Base-by-base conservation (phyloP, 30 jellyfish, hydroid and myxozoan genomes). In the Aurelia aurita complex sp. Pacific region DNA sequence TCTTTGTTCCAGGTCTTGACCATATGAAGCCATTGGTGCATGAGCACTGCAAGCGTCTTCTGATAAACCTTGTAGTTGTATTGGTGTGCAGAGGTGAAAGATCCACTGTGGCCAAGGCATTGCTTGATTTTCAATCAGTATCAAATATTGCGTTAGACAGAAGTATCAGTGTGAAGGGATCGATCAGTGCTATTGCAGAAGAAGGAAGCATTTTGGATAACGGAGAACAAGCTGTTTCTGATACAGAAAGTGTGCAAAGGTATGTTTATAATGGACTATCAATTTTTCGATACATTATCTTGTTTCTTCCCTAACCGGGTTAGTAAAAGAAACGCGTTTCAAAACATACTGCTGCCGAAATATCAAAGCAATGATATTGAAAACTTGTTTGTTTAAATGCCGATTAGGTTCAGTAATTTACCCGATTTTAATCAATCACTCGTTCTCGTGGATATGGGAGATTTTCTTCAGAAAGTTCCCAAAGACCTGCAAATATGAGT, bases 61-160 rank as follows among this genome's bases (percentile, higher is more conserved):
- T 92, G 55, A 92, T 92, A 34, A 92, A 92, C 77, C 86, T 92
- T 32, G 90, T 92, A 3, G 97, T 92, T 63, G 93, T 82, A 71
- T 75, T 92, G 86, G 97, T 94, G 11, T 94, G 98, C 73, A 85
- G 94, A 55, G 97, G 98, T 13, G 98, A 92, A 66, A 86, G 97
- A 35, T 87, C 98, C 14, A 81, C 97, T 14, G 95, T 92, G 52
- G 98, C 98, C 1, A 92, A 92, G 60, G 98, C 98, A 1, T 79
- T 92, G 40, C 78, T 92, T 80, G 98, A 92, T 55, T 92, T 92
- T 73, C 98, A 92, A 46, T 87, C 98, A 9, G 97, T 92, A 19
- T 92, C 98, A 38, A 82, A 86, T 55, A 87, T 92, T 29, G 98
- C 97, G 46, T 64, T 92, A 72, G 86, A 86, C 75, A 89, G 97